Evolutionary conservation across 2,888 invertebrate species (phyloP).

Genomic region (Penaeus monodon): DNA sequence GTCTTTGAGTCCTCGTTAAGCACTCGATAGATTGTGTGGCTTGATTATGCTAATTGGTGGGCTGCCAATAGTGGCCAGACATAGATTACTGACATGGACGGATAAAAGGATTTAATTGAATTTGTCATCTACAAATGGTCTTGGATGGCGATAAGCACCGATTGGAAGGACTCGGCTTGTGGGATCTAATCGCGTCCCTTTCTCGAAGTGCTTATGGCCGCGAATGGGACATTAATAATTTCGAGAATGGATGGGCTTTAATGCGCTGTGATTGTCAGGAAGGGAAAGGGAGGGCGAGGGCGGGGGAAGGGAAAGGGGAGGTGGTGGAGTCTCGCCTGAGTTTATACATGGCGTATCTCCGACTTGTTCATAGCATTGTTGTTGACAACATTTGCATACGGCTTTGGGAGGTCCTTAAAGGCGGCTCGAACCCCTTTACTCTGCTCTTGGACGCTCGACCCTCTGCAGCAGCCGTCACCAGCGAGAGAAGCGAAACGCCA

Average conservation of each 20-base stretch:
- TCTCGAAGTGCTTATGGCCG: not conserved
- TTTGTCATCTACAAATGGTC: constrained; percentile 60
- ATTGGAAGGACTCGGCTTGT: not conserved
- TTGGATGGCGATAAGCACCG: constrained; percentile 47
- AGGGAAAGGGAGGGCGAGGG: too few relatives aligned
- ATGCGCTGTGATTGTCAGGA: constrained; percentile 20
- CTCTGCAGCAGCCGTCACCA: too few relatives aligned
- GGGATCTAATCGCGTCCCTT: constrained; percentile 4
- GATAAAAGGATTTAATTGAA: constrained; percentile 56
- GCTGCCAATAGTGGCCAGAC: constrained; percentile 52
- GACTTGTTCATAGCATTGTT: too few relatives aligned
- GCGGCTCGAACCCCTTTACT: too few relatives aligned
- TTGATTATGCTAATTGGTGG: constrained; percentile 54
- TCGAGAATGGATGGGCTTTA: constrained; percentile 14
- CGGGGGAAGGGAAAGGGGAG: too few relatives aligned
- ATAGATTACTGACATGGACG: constrained; percentile 46
- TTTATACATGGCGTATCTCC: too few relatives aligned
- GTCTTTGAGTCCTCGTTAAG: constrained; percentile 36
- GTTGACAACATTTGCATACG: too few relatives aligned
- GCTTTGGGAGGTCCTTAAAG: too few relatives aligned
- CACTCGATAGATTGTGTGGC: constrained; percentile 37
- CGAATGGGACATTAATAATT: constrained; percentile 29
- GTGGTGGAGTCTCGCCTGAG: too few relatives aligned
- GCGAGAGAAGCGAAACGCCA: too few relatives aligned
- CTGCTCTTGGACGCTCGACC: too few relatives aligned